phyloP scores from a whole-genome alignment of 1,140 invertebrate genomes.

The Drosophila sechellia region DNA sequence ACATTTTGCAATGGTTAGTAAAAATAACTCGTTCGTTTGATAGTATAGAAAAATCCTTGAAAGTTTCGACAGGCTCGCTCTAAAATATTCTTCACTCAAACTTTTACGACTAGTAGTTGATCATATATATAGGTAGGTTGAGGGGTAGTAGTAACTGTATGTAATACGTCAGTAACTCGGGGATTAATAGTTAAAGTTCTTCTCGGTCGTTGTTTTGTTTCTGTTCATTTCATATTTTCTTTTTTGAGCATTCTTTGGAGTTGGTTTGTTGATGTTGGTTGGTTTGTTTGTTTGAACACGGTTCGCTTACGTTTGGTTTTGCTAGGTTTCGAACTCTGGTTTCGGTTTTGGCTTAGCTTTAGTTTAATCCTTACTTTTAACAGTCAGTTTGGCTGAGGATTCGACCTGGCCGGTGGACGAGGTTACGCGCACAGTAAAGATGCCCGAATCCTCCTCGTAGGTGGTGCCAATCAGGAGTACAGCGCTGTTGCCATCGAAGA shows the following conservation, averaged over 20 bases:
- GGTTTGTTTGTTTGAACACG: slow-evolving; percentile 57
- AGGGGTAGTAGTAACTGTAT: slow-evolving; percentile 50
- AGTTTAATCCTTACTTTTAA: slow-evolving; percentile 98
- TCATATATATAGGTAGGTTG: slow-evolving; percentile 47
- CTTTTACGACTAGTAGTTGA: slow-evolving; percentile 76
- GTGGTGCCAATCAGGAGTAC: slow-evolving; percentile 95
- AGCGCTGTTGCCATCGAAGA: slow-evolving; percentile 94
- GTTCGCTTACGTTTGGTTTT: slow-evolving; percentile 71
- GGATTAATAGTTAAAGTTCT: slow-evolving; percentile 48
- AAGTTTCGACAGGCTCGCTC: slow-evolving; percentile 46
- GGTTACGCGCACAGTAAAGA: slow-evolving; percentile 95
- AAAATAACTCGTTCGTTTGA: slow-evolving; percentile 72
- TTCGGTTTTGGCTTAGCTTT: slow-evolving; percentile 72
- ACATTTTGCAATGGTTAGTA: slow-evolving; percentile 77
- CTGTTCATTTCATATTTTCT: slow-evolving; percentile 37
- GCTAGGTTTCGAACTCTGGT: slow-evolving; percentile 69
- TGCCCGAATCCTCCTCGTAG: slow-evolving; percentile 96
- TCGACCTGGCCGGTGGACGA: slow-evolving; percentile 96
- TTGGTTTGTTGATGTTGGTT: slow-evolving; percentile 70
- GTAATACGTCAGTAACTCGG: slow-evolving; percentile 66
- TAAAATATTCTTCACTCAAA: slow-evolving; percentile 71
- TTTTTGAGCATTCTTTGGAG: slow-evolving; percentile 79
- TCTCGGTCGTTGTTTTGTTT: slow-evolving; percentile 45
- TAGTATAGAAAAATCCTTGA: slow-evolving; percentile 47
- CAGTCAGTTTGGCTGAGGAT: slow-evolving; percentile 95